Percentiles rank a stretch among this genome's conserved stretches.
These are phyloP conservation scores for Phrynocephalus vlangalii DNA, from an alignment of 2,797 vertebrate species.

Conservation along the genomic window DNA sequence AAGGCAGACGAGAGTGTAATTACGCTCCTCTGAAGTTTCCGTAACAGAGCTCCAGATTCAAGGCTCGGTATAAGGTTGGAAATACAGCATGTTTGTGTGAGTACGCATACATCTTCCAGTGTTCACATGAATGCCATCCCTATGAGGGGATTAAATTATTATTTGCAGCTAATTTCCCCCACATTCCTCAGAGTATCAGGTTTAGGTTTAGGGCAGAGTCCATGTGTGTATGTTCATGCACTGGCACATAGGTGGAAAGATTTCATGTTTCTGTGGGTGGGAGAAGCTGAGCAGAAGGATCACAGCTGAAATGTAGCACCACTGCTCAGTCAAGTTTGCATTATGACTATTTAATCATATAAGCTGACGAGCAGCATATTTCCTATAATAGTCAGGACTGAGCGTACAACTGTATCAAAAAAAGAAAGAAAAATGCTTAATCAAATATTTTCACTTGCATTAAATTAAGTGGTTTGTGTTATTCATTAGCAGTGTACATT, in stretches of 20 bases:
- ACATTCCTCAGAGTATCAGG: constrained; percentile 62
- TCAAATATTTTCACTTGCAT: background rate
- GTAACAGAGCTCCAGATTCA: background rate
- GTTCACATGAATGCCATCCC: constrained; percentile 55
- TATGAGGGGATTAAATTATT: constrained; percentile 68
- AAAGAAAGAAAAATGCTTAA: background rate
- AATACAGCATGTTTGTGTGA: background rate
- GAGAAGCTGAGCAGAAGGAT: background rate
- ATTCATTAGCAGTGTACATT: background rate
- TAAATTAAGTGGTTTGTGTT: background rate
- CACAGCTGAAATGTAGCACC: background rate
- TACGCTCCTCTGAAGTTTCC: background rate
- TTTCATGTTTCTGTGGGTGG: background rate
- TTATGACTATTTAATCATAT: background rate
- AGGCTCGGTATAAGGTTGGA: constrained; percentile 27
- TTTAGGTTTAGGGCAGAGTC: constrained; percentile 42
- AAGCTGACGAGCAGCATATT: background rate
- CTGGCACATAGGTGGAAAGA: background rate
- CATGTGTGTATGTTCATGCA: accelerated
- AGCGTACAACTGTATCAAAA: background rate
- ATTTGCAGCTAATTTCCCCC: constrained; percentile 40
- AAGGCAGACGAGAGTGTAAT: constrained; percentile 15
- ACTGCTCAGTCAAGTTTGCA: background rate
- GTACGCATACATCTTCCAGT: constrained; percentile 36
- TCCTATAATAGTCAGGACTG: background rate